Conservation (phyloP, 2,888 invertebrate species). For the Lottia scabra region DNA sequence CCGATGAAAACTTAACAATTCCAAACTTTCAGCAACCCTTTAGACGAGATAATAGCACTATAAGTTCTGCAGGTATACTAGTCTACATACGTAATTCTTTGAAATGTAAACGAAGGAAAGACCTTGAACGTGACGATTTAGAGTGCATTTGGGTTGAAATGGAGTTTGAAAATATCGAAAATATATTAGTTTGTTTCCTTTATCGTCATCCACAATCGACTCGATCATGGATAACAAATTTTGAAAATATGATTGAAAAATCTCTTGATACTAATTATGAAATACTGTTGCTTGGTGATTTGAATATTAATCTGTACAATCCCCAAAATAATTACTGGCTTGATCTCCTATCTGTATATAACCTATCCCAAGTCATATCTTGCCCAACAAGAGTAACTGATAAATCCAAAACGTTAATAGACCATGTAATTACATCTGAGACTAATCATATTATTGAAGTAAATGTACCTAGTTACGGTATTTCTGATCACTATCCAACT, state of each 20-base stretch:
- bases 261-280: not conserved
- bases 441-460: not conserved
- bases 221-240: not conserved
- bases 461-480: not conserved
- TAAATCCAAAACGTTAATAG: not conserved
- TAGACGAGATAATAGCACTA: too few species aligned
- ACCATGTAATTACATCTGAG: not conserved
- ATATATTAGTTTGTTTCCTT: not conserved
- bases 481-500: not conserved
- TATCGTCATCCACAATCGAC: too few species aligned
- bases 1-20: too few species aligned
- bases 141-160: not conserved
- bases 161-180: not conserved
- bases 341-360: not conserved
- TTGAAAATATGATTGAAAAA: not conserved
- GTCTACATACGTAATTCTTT: too few species aligned
- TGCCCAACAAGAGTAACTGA: not conserved
- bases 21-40: too few species aligned
- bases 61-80: too few species aligned
- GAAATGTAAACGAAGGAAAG: too few species aligned
- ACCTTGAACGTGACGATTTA: not conserved
- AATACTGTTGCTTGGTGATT: not conserved
- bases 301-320: not conserved
- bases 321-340: not conserved
- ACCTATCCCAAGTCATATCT: not conserved